phyloP scores from a whole-genome alignment of 2,113 vertebrate species.

The Capreolus pygargus region DNA sequence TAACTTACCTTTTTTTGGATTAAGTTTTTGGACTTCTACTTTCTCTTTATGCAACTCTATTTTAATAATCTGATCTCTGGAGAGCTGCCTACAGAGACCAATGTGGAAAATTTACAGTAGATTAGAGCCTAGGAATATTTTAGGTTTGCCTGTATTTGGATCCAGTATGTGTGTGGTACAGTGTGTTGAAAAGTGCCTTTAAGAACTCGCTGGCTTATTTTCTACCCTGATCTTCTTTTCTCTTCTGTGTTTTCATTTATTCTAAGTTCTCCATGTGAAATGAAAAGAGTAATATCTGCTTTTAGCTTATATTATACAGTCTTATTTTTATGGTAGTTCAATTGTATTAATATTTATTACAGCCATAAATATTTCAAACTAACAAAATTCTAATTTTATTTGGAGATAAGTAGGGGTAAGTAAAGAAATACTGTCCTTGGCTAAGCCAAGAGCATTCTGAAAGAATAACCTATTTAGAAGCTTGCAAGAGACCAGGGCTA shows the following conservation, averaged over 20 bases:
- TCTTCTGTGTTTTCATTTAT: slow-evolving; percentile 49
- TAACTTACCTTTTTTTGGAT: not conserved
- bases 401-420: not conserved
- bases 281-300: slow-evolving; percentile 29
- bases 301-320: slow-evolving; percentile 30
- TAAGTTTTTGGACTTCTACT: slow-evolving; percentile 24
- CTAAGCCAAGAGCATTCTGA: not conserved
- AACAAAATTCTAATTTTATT: slow-evolving; percentile 48
- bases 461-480: not conserved
- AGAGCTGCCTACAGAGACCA: slow-evolving; percentile 56
- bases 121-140: slow-evolving; percentile 24
- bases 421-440: not conserved
- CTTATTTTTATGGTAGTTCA: slow-evolving; percentile 4
- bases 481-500: not conserved
- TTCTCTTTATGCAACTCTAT: slow-evolving; percentile 51
- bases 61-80: slow-evolving; percentile 45
- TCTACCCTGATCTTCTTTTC: slow-evolving; percentile 24
- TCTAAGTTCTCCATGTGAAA: slow-evolving; percentile 43
- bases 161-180: not conserved
- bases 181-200: slow-evolving; percentile 4
- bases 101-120: slow-evolving; percentile 32
- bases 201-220: slow-evolving; percentile 49
- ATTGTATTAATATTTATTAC: slow-evolving; percentile 34
- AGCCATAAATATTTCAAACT: slow-evolving; percentile 28
- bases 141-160: not conserved